These are phyloP conservation scores for Lynx canadensis DNA, from an alignment of 2,113 vertebrate species.

Conservation along the genomic window DNA sequence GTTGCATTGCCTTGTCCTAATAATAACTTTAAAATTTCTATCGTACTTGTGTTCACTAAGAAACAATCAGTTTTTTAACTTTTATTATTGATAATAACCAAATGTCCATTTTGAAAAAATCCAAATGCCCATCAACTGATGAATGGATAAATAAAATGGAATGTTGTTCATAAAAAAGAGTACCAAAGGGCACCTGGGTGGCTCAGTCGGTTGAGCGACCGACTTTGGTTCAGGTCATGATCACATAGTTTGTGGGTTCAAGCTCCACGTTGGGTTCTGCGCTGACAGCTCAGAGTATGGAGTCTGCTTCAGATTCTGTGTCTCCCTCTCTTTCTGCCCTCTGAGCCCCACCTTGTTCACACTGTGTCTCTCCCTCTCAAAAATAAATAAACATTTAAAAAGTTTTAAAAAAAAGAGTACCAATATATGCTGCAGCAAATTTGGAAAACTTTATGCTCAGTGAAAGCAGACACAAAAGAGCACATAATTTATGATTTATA, in stretches of 20 bases:
- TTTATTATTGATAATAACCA: not conserved
- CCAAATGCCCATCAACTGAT: not conserved
- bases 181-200: no score
- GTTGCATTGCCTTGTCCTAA: not conserved
- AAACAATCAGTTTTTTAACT: constrained; percentile 34
- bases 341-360: no score
- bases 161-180: not conserved
- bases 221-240: no score
- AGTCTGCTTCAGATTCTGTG: no score
- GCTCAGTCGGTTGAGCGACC: no score
- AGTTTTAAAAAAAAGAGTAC: no score
- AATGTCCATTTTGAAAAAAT: not conserved
- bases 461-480: not conserved
- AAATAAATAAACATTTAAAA: no score
- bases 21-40: constrained; percentile 52
- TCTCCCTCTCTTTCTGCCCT: no score
- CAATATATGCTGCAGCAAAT: not conserved
- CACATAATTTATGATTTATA: not conserved
- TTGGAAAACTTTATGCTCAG: not conserved
- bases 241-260: no score
- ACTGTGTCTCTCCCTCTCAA: no score
- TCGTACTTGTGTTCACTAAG: not conserved
- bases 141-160: not conserved
- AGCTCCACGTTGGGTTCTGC: no score
- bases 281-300: no score